These are phyloP conservation scores for Podotricha telesiphe DNA, from an alignment of 2,888 invertebrate species.

Conservation along the genomic window DNA sequence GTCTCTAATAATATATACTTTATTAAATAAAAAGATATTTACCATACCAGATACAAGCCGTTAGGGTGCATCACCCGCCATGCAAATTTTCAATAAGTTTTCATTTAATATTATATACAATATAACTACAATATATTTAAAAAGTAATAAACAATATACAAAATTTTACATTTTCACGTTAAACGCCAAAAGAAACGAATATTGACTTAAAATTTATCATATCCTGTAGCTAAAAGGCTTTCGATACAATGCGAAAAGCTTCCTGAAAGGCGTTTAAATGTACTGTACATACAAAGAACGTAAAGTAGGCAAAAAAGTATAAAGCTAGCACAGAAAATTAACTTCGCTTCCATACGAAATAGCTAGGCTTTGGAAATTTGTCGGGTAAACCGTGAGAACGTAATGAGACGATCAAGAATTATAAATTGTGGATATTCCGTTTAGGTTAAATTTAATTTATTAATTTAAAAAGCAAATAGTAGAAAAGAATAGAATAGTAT, in stretches of 20 bases:
- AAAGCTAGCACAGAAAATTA: conserved; percentile 49
- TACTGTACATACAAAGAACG: conserved; percentile 35
- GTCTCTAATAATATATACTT: too few relatives aligned
- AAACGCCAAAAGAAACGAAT: neutral
- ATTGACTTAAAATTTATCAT: conserved; percentile 21
- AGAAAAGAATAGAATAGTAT: too few relatives aligned
- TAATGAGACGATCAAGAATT: conserved; percentile 50
- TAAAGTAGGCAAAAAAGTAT: conserved; percentile 41
- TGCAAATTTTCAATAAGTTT: too few relatives aligned
- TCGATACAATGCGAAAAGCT: conserved; percentile 31
- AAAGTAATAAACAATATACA: neutral
- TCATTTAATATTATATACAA: too few relatives aligned
- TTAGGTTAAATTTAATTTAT: neutral
- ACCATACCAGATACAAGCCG: too few relatives aligned
- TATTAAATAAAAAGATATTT: too few relatives aligned
- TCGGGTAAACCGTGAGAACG: conserved; percentile 56
- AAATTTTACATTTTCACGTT: neutral
- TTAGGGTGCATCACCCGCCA: too few relatives aligned
- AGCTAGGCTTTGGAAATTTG: conserved; percentile 60
- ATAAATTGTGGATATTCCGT: conserved; percentile 19
- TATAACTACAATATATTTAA: too few relatives aligned
- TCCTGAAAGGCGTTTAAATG: conserved; percentile 27
- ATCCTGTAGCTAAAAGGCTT: conserved; percentile 27
- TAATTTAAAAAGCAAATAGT: too few relatives aligned
- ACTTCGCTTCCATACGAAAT: conserved; percentile 54